Evolutionary conservation across 2,797 vertebrate genomes (phyloP), one percentile per base, ranked within the genome.

Genomic region (Acanthurus leucopareius): DNA sequence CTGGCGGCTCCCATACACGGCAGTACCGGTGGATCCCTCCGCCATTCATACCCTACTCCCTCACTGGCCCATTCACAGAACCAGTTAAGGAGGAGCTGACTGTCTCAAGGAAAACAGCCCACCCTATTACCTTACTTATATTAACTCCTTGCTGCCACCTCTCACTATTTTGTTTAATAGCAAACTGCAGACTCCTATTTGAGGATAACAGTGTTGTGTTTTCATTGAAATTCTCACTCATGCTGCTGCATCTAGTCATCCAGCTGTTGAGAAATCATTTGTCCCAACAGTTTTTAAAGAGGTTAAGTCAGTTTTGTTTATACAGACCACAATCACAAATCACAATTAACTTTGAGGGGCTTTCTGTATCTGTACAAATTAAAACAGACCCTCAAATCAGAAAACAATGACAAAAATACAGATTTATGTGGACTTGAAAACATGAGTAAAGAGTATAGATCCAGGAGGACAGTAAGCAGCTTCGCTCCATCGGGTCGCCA

Each of bases 21-120:
- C 83, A 86, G 77, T 73, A 86, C 80, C 86, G 77, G 88, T 76
- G 84, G 88, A 92, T 93, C 88, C 88, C 87, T 92, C 91, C 91
- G 90, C 93, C 94, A 94, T 95, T 95, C 93, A 95, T 93, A 91
- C 80, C 88, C 85, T 90, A 79, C 88, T 92, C 80, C 79, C 86
- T 94, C 82, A 85, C 92, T 90, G 89, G 92, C 90, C 91, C 94
- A 94, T 95, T 95, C 93, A 95, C 89, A 94, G 90, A 94, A 93
- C 83, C 91, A 88, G 85, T 90, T 88, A 81, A 91, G 91, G 91
- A 93, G 93, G 92, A 92, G 92, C 85, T 85, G 89, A 84, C 83
- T 89, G 88, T 88, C 88, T 90, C 80, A 87, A 82, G 80, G 84
- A 92, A 86, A 88, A 91, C 89, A 88, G 73, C 87, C 92, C 91